Evolutionary conservation across 2,888 invertebrate species (phyloP).

Genomic region (Eupeodes luniger): DNA sequence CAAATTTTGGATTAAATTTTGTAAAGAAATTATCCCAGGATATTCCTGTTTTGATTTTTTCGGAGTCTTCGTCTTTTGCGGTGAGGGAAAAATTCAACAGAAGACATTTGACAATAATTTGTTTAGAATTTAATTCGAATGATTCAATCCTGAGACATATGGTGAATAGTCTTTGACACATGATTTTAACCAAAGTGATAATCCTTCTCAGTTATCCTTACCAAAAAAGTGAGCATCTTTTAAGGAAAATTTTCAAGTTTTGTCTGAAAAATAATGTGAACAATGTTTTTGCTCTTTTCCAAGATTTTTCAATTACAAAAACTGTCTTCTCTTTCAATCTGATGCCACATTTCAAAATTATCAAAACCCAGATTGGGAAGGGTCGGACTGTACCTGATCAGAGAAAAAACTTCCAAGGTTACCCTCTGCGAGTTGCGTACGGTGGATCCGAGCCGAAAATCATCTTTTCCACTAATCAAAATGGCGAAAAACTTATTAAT

Average conservation of each 20-base stretch:
- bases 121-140: conserved; percentile 74
- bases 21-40: conserved; percentile 49
- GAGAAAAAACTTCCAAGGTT: conserved; percentile 78
- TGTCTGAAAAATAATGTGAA: conserved; percentile 79
- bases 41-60: conserved; percentile 78
- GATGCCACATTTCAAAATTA: conserved; percentile 79
- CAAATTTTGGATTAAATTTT: conserved; percentile 30
- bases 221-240: conserved; percentile 24
- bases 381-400: conserved; percentile 76
- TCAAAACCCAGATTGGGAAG: conserved; percentile 23
- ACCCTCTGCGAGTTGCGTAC: conserved; percentile 76
- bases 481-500: conserved; percentile 72
- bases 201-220: conserved; percentile 76
- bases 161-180: conserved; percentile 78
- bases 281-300: conserved; percentile 79
- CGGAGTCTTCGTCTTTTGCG: conserved; percentile 77
- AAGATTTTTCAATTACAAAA: conserved; percentile 76
- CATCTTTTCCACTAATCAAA: conserved; percentile 76
- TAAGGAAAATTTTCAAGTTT: conserved; percentile 77
- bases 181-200: conserved; percentile 78
- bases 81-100: conserved; percentile 76
- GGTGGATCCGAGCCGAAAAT: conserved; percentile 80
- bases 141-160: conserved; percentile 76
- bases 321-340: conserved; percentile 78
- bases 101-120: conserved; percentile 77